Percentiles rank a stretch among this genome's conserved stretches.
These are phyloP conservation scores for Atherinosoma microstoma DNA, from an alignment of 2,797 vertebrate genomes.

Conservation along the genomic window DNA sequence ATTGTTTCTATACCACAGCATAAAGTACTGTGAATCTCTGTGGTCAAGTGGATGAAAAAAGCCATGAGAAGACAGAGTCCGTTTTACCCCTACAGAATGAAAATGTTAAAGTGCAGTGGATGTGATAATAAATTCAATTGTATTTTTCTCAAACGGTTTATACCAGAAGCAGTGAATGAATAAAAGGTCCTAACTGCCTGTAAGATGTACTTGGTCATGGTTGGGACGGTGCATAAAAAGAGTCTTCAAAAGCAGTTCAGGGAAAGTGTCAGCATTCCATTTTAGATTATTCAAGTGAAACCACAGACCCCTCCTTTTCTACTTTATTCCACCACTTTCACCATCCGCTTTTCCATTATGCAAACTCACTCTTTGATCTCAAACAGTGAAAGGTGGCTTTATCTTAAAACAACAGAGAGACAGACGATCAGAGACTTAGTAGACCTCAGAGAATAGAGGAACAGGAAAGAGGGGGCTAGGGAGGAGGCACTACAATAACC, in stretches of 20 bases:
- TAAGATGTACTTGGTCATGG: slow-evolving; percentile 62
- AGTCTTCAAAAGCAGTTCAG: slow-evolving; percentile 65
- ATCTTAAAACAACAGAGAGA: slow-evolving; percentile 68
- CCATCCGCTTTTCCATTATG: slow-evolving; percentile 55
- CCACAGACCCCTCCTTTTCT: slow-evolving; percentile 36
- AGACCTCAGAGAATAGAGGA: slow-evolving; percentile 44
- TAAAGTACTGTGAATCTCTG: background rate
- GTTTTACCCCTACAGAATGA: background rate
- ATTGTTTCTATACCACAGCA: background rate
- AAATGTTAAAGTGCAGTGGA: background rate
- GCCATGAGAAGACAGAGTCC: background rate
- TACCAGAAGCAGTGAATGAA: slow-evolving; percentile 32
- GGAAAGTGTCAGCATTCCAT: slow-evolving; percentile 61
- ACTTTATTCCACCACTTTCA: slow-evolving; percentile 40
- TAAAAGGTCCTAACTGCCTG: slow-evolving; percentile 44
- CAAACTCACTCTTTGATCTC: slow-evolving; percentile 74
- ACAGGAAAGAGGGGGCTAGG: background rate
- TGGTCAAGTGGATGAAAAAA: background rate
- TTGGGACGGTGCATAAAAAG: slow-evolving; percentile 44
- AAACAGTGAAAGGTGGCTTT: slow-evolving; percentile 68
- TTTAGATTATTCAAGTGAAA: slow-evolving; percentile 66
- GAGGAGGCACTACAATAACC: background rate
- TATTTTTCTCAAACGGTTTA: slow-evolving; percentile 27
- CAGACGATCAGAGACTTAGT: slow-evolving; percentile 50
- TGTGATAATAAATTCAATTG: slow-evolving; percentile 23